Percentiles rank a stretch among this genome's conserved stretches.
phyloP scores from a whole-genome alignment of 1,140 invertebrate genomes.

The Coptotermes formosanus region DNA sequence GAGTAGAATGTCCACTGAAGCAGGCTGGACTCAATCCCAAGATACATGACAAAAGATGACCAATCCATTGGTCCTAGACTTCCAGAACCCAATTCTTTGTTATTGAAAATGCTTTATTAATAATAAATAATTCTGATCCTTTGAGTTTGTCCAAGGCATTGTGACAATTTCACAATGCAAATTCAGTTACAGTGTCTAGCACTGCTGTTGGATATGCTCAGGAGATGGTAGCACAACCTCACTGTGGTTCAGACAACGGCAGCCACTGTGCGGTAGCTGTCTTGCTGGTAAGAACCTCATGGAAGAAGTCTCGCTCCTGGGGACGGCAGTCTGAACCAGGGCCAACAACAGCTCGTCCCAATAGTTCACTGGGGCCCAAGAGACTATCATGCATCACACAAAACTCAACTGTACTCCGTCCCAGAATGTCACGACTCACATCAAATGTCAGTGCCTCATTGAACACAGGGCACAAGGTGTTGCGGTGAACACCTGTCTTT shows the following conservation, averaged over 20 bases:
- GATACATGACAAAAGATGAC: too few relatives aligned
- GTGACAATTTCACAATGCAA: neutral
- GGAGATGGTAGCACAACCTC: neutral
- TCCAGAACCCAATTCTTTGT: too few relatives aligned
- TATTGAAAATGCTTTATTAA: too few relatives aligned
- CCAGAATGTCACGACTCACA: slow-evolving; percentile 59
- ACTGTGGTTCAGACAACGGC: slow-evolving; percentile 45
- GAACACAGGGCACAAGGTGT: slow-evolving; percentile 81
- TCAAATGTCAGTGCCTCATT: slow-evolving; percentile 87
- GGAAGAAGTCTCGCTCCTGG: slow-evolving; percentile 54
- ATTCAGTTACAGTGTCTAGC: neutral
- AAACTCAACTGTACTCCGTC: slow-evolving; percentile 54
- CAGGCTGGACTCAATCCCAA: too few relatives aligned
- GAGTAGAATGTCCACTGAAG: too few relatives aligned
- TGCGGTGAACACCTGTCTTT: slow-evolving; percentile 83
- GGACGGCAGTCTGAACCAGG: slow-evolving; percentile 47
- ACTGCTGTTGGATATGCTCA: neutral
- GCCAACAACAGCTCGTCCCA: slow-evolving; percentile 53
- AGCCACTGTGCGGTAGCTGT: slow-evolving; percentile 59
- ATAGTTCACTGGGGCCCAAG: slow-evolving; percentile 53
- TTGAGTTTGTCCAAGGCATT: too few relatives aligned
- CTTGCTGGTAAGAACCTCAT: slow-evolving; percentile 55
- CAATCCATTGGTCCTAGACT: too few relatives aligned
- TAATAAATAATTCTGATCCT: too few relatives aligned
- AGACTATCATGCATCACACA: slow-evolving; percentile 54